phyloP scores from a whole-genome alignment of 53 echinoderm and acorn worm species.

The Mesocentrotus franciscanus region DNA sequence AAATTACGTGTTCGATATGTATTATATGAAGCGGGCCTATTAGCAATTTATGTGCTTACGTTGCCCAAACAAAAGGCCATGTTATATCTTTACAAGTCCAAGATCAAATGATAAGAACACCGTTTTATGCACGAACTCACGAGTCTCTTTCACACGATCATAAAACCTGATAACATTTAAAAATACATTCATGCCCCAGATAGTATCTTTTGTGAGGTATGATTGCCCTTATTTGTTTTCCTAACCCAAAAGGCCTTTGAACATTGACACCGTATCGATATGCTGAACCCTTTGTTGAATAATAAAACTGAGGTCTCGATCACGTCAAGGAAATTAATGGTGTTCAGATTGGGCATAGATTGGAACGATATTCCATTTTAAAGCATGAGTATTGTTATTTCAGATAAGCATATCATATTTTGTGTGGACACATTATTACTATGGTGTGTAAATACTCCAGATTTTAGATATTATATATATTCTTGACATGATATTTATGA shows the following conservation, averaged over 20 bases:
- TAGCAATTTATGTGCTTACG: background rate
- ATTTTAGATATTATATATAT: background rate
- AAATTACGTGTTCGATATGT: background rate
- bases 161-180: background rate
- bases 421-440: background rate
- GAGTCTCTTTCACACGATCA: background rate
- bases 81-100: background rate
- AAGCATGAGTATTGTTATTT: background rate
- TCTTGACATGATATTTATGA: too few species aligned
- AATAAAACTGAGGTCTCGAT: background rate
- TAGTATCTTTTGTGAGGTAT: background rate
- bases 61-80: background rate
- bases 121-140: background rate
- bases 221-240: conserved; percentile 1
- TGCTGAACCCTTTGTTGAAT: background rate
- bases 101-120: background rate
- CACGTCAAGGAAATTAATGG: background rate
- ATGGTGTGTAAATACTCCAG: background rate
- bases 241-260: background rate
- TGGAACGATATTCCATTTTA: background rate
- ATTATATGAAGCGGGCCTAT: background rate
- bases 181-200: background rate
- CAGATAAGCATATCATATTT: background rate
- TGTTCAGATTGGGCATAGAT: background rate
- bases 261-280: background rate